These are phyloP conservation scores for Acanthosepion pharaonis DNA, from an alignment of 2,888 invertebrate genomes.

Conservation along the genomic window DNA sequence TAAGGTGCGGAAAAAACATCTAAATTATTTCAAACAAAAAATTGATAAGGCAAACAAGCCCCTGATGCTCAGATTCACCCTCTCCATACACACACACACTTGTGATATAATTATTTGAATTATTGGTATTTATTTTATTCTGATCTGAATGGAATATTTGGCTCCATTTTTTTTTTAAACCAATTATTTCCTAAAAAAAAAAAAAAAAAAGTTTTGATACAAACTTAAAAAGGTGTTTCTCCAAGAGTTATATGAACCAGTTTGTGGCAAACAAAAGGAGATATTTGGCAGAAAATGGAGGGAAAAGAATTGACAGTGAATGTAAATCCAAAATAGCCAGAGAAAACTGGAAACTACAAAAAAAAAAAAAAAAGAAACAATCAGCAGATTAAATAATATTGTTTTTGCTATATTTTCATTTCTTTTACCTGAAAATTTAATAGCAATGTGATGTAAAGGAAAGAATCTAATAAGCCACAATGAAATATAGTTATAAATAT, in stretches of 20 bases:
- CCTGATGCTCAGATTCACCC: background rate
- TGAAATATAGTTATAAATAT: too few species aligned
- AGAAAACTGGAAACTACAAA: background rate
- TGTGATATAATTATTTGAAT: background rate
- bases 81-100: background rate
- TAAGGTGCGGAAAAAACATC: background rate
- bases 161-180: too few species aligned
- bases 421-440: too few species aligned
- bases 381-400: background rate
- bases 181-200: background rate
- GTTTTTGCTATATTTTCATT: background rate
- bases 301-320: background rate
- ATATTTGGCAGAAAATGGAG: background rate
- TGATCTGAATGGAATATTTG: background rate
- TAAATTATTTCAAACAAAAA: background rate
- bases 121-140: background rate
- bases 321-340: background rate
- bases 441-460: too few species aligned
- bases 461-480: too few species aligned
- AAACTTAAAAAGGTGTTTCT: background rate
- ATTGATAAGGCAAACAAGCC: background rate
- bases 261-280: background rate
- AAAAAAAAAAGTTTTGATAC: background rate
- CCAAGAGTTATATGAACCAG: background rate
- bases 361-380: background rate